Evolutionary conservation across 2,888 invertebrate genomes (phyloP).

Genomic region (Tiphia femorata): DNA sequence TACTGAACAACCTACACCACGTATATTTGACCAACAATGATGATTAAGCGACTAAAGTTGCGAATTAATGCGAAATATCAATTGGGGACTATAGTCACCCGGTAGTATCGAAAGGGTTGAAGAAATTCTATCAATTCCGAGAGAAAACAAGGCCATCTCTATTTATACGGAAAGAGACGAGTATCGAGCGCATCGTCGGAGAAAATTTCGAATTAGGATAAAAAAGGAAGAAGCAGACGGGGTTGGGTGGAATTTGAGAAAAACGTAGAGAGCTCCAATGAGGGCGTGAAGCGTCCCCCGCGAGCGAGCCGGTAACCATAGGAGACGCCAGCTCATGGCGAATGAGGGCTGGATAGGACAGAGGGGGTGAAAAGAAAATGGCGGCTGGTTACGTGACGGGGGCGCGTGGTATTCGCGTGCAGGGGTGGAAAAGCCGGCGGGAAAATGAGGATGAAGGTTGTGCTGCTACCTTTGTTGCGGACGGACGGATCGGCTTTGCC

Average conservation of each 20-base stretch:
- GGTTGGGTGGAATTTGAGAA: too few relatives aligned
- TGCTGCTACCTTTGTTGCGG: slow-evolving; percentile 41
- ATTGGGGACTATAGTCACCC: too few relatives aligned
- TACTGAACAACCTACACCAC: too few relatives aligned
- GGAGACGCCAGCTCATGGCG: slow-evolving; percentile 49
- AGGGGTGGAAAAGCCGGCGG: slow-evolving; percentile 31
- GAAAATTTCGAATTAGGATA: not conserved
- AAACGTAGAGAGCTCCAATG: slow-evolving; percentile 32
- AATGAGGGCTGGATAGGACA: slow-evolving; percentile 36
- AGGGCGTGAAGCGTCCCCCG: slow-evolving; percentile 50
- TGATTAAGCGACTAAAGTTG: too few relatives aligned
- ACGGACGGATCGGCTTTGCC: slow-evolving; percentile 31
- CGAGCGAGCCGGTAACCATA: slow-evolving; percentile 52
- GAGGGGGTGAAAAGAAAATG: slow-evolving; percentile 56
- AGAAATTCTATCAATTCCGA: too few relatives aligned
- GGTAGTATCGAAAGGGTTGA: too few relatives aligned
- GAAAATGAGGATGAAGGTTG: slow-evolving; percentile 43
- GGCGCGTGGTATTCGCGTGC: slow-evolving; percentile 31
- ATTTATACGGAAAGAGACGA: too few relatives aligned
- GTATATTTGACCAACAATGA: too few relatives aligned
- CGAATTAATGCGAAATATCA: too few relatives aligned
- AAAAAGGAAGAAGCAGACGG: not conserved
- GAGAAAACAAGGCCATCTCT: too few relatives aligned
- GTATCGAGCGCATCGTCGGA: not conserved
- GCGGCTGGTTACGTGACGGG: slow-evolving; percentile 50